Evolutionary conservation across 1,140 invertebrate genomes (phyloP).

Genomic region (Magallana ariakensis): DNA sequence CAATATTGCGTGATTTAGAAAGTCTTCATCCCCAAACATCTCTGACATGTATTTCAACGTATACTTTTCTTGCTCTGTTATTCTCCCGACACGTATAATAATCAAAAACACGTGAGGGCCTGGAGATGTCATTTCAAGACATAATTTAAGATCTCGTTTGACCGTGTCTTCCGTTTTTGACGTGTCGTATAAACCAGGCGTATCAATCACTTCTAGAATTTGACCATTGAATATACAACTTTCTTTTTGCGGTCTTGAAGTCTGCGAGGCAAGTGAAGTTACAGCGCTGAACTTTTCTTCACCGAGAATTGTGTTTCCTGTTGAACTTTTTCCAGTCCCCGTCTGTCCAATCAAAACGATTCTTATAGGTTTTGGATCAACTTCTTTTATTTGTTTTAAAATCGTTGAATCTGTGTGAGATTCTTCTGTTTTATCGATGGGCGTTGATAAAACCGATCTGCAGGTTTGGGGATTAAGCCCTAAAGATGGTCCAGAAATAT

Average conservation of each 20-base stretch:
- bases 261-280: background rate
- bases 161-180: background rate
- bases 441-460: too few relatives aligned
- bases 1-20: background rate
- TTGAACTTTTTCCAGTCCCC: constrained; percentile 52
- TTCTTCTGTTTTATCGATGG: too few relatives aligned
- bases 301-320: constrained; percentile 54
- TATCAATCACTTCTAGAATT: constrained; percentile 40
- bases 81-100: background rate
- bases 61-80: background rate
- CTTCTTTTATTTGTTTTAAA: too few relatives aligned
- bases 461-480: too few relatives aligned
- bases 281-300: background rate
- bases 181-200: constrained; percentile 48
- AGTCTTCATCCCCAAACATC: background rate
- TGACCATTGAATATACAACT: background rate
- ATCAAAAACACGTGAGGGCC: constrained; percentile 34
- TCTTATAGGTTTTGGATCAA: background rate
- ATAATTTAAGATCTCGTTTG: constrained; percentile 1
- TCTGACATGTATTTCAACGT: constrained; percentile 8
- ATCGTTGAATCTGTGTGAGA: too few relatives aligned
- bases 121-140: constrained; percentile 14
- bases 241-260: constrained; percentile 12
- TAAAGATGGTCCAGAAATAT: too few relatives aligned
- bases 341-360: constrained; percentile 50